These are phyloP conservation scores for Morelia viridis DNA, from an alignment of 2,797 vertebrate genomes.

Conservation along the genomic window DNA sequence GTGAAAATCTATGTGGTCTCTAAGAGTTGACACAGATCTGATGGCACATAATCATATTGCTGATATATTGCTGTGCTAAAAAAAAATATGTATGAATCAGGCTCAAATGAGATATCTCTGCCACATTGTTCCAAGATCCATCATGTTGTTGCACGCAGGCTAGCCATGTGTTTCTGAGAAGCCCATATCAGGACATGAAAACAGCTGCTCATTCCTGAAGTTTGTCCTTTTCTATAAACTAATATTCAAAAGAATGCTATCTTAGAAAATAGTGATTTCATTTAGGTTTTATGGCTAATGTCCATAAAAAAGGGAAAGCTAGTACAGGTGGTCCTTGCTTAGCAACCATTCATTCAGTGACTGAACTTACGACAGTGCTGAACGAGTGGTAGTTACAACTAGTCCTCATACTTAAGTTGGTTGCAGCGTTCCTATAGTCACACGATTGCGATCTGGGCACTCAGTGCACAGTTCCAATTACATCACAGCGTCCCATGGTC, in stretches of 20 bases:
- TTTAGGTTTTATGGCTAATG: background rate
- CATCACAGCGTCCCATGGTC: background rate
- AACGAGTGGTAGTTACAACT: background rate
- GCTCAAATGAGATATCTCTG: background rate
- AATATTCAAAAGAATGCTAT: background rate
- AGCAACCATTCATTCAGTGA: background rate
- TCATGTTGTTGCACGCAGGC: background rate
- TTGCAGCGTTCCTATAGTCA: no score
- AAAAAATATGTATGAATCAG: background rate
- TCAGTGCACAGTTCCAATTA: no score
- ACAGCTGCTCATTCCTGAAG: background rate
- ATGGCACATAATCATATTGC: background rate
- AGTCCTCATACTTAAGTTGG: no score
- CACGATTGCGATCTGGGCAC: no score
- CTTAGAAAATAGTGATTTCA: background rate
- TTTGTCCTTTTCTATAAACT: background rate
- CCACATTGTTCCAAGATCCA: background rate
- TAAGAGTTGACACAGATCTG: background rate
- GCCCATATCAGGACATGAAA: background rate
- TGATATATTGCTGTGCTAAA: background rate
- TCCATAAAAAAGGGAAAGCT: background rate
- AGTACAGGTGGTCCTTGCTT: background rate
- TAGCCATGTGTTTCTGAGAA: background rate
- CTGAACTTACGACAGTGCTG: background rate
- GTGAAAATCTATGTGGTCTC: no score